Base-by-base conservation (phyloP, 2,797 vertebrate genomes). In the Neosalanx taihuensis region DNA sequence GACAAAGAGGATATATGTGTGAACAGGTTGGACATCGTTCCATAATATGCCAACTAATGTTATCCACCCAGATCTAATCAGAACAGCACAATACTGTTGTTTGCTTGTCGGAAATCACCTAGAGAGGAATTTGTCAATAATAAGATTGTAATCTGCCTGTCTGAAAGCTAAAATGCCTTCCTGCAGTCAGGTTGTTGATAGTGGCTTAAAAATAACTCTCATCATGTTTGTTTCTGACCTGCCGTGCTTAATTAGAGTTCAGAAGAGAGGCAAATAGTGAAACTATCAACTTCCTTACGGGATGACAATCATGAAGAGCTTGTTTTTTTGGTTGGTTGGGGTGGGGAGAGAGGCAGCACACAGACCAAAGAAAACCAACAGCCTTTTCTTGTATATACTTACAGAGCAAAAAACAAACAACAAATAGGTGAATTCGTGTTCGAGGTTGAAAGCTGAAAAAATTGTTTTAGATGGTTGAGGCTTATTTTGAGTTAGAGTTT, bases 381-480 rank as follows among this genome's bases (percentile, higher is more conserved):
- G 76, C 73, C 81, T 84, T 81, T 80, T 72, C 74, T 76, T 61
- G 23, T 26, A 26, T 26, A 26, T 26, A 26, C 23, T 26, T 26
- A 26, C 23, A 26, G 23, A 26, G 23, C 23, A 26, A 26, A 26
- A 26, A 26, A 26, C 23, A 26, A 26, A 26, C 41, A 79, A 72
- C 76, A 84, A 53, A 13, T 10, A 56, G 9, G 3, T 46, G n/a
- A 57, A 69, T 80, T 84, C 73, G 31, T 79, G 62, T 83, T 75
- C 77, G 10, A 85, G 84, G 79, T 81, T 74, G 76, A 72, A 70
- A 83, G 73, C 73, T 69, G 67, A 84, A 71, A 78, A 82, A 72
- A 77, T 80, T 82, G 79, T 83, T 88, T 88, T 74, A 26, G 79
- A 72, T 80, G 78, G 76, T 83, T 80, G 74, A 83, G 87, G 85